phyloP scores from a whole-genome alignment of 2,888 invertebrate genomes.

The Andrena flavipes region DNA sequence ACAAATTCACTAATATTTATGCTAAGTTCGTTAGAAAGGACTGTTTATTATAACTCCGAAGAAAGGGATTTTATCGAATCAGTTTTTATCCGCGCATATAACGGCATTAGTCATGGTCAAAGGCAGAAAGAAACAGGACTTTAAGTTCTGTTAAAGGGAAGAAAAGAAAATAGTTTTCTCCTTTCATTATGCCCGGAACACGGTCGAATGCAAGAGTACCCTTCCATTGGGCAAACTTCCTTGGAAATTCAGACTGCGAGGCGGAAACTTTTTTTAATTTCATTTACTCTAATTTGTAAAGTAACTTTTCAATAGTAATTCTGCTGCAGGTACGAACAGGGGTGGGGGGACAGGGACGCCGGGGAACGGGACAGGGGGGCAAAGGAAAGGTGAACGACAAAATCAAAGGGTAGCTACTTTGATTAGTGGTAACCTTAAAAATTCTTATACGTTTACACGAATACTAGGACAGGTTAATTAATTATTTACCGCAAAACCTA shows the following conservation, averaged over 20 bases:
- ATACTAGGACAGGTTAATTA: background rate
- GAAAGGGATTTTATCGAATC: background rate
- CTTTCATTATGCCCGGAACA: constrained; percentile 81
- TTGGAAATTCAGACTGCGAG: constrained; percentile 76
- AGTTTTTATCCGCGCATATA: background rate
- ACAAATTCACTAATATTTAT: too few relatives aligned
- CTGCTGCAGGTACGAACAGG: constrained; percentile 63
- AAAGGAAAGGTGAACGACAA: constrained; percentile 43
- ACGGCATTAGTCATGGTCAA: constrained; percentile 27
- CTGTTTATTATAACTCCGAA: background rate
- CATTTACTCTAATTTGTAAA: constrained; percentile 83
- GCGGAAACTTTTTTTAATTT: constrained; percentile 82
- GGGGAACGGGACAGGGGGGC: constrained; percentile 1
- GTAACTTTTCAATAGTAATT: constrained; percentile 83
- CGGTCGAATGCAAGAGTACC: constrained; percentile 80
- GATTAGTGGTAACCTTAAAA: constrained; percentile 76
- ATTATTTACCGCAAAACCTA: background rate
- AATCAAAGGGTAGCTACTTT: constrained; percentile 68
- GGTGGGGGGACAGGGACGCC: constrained; percentile 31
- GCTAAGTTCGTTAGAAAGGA: background rate
- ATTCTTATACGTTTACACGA: background rate
- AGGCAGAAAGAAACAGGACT: constrained; percentile 22
- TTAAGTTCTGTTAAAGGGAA: constrained; percentile 53
- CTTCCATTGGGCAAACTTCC: constrained; percentile 74
- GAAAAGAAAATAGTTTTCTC: constrained; percentile 68